Evolutionary conservation across 2,113 vertebrate species (phyloP).

Genomic region (Cariama cristata): DNA sequence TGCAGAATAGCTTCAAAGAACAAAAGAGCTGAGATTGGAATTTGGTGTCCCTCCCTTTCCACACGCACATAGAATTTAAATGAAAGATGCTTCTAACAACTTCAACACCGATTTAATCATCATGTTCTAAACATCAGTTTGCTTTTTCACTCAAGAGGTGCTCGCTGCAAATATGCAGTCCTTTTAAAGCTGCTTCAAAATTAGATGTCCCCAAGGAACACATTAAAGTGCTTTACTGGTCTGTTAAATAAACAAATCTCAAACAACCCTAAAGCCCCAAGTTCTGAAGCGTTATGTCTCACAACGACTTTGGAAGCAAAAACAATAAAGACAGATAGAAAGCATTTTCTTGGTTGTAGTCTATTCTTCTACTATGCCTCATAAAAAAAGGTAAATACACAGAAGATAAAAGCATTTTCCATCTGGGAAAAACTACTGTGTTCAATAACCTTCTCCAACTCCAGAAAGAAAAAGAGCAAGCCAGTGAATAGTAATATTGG

Average conservation of each 20-base stretch:
- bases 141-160: neutral
- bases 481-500: neutral
- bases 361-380: neutral
- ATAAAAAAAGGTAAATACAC: neutral
- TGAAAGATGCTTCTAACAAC: neutral
- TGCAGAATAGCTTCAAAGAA: conserved; percentile 15
- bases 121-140: neutral
- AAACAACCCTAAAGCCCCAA: neutral
- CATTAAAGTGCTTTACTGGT: neutral
- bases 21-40: neutral
- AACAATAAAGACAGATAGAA: neutral
- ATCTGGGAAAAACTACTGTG: neutral
- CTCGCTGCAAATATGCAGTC: neutral
- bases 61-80: neutral
- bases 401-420: neutral
- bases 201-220: neutral
- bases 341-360: neutral
- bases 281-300: neutral
- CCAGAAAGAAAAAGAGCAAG: neutral
- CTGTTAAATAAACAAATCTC: neutral
- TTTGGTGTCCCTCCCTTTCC: neutral
- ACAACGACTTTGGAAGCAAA: neutral
- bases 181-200: neutral
- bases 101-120: neutral
- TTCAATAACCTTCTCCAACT: neutral